phyloP scores from a whole-genome alignment of 2,797 vertebrate species.

The Morelia viridis region DNA sequence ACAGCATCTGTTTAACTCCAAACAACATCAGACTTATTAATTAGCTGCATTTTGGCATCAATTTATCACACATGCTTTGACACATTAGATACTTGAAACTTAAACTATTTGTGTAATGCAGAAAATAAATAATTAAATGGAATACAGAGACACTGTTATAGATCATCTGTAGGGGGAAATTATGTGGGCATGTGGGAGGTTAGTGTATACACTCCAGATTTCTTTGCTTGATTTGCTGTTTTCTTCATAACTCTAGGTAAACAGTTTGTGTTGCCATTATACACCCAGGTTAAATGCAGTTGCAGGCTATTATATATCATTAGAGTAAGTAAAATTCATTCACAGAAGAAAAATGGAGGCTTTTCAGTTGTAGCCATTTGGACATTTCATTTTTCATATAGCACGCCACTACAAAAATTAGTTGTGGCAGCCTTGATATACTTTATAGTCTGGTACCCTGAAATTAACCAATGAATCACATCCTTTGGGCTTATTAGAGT shows the following conservation, averaged over 20 bases:
- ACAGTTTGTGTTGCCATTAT: conserved; percentile 77
- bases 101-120: conserved; percentile 65
- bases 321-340: conserved; percentile 92
- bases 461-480: conserved; percentile 81
- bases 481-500: conserved; percentile 80
- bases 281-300: conserved; percentile 94
- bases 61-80: conserved; percentile 69
- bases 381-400: conserved; percentile 89
- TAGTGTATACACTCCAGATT: conserved; percentile 72
- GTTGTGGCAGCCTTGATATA: conserved; percentile 79
- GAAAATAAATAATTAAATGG: conserved; percentile 63
- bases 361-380: conserved; percentile 82
- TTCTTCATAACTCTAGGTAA: conserved; percentile 78
- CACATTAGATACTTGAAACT: conserved; percentile 65
- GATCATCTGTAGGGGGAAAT: conserved; percentile 73
- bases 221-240: conserved; percentile 75
- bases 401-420: conserved; percentile 75
- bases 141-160: conserved; percentile 64
- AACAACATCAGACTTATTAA: conserved; percentile 69
- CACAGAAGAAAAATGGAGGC: conserved; percentile 85
- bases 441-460: conserved; percentile 76
- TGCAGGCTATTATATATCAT: conserved; percentile 96
- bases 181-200: conserved; percentile 74
- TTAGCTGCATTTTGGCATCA: conserved; percentile 69
- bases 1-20: conserved; percentile 69